phyloP scores from a whole-genome alignment of 2,888 invertebrate species.

The Rhogogaster chlorosoma region DNA sequence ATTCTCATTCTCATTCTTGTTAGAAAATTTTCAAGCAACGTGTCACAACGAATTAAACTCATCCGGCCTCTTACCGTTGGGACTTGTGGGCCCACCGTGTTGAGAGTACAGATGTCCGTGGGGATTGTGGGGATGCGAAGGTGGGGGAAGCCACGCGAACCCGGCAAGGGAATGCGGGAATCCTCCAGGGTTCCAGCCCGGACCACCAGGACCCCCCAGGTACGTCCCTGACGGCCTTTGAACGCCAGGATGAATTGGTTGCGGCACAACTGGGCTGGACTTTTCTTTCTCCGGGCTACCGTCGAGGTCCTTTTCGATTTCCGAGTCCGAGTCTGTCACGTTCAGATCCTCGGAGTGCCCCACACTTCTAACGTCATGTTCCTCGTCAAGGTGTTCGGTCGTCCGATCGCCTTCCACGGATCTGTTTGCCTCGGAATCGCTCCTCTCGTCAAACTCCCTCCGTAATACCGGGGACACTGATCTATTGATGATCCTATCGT shows the following conservation, averaged over 20 bases:
- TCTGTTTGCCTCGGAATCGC: constrained; percentile 74
- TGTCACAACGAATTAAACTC: background rate
- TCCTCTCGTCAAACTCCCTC: constrained; percentile 71
- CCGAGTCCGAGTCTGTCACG: constrained; percentile 75
- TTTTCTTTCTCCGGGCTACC: constrained; percentile 72
- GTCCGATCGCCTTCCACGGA: constrained; percentile 73
- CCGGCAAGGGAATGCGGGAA: constrained; percentile 80
- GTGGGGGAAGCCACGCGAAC: constrained; percentile 84
- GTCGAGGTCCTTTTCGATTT: constrained; percentile 70
- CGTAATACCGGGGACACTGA: constrained; percentile 71
- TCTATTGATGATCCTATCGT: constrained; percentile 63
- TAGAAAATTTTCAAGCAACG: background rate
- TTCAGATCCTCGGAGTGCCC: constrained; percentile 75
- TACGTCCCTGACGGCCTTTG: constrained; percentile 78
- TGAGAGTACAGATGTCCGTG: constrained; percentile 76
- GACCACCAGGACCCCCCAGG: constrained; percentile 66
- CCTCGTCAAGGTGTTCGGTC: constrained; percentile 72
- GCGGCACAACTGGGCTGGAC: constrained; percentile 83
- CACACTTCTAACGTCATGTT: constrained; percentile 73
- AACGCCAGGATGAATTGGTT: constrained; percentile 83
- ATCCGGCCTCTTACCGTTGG: constrained; percentile 70
- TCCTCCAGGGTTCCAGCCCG: constrained; percentile 76
- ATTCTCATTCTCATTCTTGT: background rate
- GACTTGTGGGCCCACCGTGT: constrained; percentile 75
- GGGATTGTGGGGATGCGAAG: constrained; percentile 81